These are phyloP conservation scores for Nasonia oneida DNA, from an alignment of 2,888 invertebrate species.

Conservation along the genomic window DNA sequence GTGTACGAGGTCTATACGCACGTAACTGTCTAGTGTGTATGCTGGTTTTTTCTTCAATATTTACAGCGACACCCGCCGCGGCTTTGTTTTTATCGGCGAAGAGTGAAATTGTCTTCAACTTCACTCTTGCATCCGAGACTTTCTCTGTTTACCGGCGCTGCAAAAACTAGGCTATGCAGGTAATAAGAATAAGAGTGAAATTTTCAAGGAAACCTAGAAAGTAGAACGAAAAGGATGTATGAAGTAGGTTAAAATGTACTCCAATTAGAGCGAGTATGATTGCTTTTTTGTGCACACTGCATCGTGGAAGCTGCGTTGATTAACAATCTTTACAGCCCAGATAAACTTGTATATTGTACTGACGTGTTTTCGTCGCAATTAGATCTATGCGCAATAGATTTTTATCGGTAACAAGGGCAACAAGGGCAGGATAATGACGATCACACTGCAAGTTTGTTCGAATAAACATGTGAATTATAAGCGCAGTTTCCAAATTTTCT, in stretches of 20 bases:
- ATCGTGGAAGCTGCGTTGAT: not conserved
- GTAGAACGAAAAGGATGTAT: slow-evolving; percentile 51
- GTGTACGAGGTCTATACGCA: not conserved
- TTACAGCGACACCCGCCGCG: not conserved
- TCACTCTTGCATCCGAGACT: slow-evolving; percentile 37
- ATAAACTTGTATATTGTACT: not conserved
- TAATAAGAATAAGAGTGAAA: slow-evolving; percentile 58
- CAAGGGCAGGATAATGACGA: not conserved
- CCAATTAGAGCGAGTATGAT: slow-evolving; percentile 28
- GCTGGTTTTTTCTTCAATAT: not conserved
- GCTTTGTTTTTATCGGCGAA: slow-evolving; percentile 15
- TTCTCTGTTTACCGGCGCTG: slow-evolving; percentile 43
- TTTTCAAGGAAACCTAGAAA: slow-evolving; percentile 54
- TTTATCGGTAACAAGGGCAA: no score
- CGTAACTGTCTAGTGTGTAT: not conserved
- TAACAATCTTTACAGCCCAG: not conserved
- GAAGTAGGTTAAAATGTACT: slow-evolving; percentile 47
- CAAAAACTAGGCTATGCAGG: slow-evolving; percentile 41
- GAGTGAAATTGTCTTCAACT: slow-evolving; percentile 44
- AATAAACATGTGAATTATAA: not conserved
- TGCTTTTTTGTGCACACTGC: not conserved
- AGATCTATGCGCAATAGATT: no score
- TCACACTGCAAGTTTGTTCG: not conserved
- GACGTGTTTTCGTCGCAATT: not conserved
- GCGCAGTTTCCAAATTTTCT: slow-evolving; percentile 4